A percentile compares a stretch with the other conserved stretches of the same genome.
Evolutionary conservation across 2,797 vertebrate genomes (phyloP).

Genomic region (Melanotaenia nigrans): DNA sequence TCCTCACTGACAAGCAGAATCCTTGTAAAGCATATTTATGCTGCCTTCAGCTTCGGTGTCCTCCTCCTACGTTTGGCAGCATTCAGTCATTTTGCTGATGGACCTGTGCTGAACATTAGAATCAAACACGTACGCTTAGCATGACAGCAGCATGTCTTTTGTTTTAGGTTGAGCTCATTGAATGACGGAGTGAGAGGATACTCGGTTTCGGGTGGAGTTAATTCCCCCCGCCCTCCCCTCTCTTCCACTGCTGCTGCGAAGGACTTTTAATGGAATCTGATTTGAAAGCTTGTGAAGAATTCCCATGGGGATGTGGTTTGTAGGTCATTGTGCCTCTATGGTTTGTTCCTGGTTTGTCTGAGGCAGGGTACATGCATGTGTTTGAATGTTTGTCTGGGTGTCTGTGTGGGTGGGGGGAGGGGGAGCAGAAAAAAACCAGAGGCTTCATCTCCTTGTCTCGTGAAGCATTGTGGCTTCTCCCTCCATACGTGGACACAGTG

Average conservation of each 20-base stretch:
- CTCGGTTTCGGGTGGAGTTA: background rate
- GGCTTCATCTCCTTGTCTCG: slow-evolving; percentile 50
- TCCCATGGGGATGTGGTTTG: slow-evolving; percentile 73
- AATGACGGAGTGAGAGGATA: slow-evolving; percentile 39
- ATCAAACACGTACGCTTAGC: slow-evolving; percentile 33
- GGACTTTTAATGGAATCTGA: slow-evolving; percentile 74
- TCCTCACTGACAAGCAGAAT: background rate
- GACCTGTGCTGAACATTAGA: slow-evolving; percentile 2
- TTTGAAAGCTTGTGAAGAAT: slow-evolving; percentile 76
- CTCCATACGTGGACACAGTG: slow-evolving; percentile 36
- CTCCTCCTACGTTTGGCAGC: background rate
- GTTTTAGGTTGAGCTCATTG: slow-evolving; percentile 60
- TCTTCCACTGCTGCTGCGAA: slow-evolving; percentile 37
- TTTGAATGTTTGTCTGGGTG: slow-evolving; percentile 20
- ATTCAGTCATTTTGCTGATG: slow-evolving; percentile 9
- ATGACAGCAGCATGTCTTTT: slow-evolving; percentile 30
- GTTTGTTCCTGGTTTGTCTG: slow-evolving; percentile 68
- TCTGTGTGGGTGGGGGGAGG: slow-evolving; percentile 41
- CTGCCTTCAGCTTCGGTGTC: background rate
- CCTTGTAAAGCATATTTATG: background rate
- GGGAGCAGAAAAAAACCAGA: slow-evolving; percentile 7
- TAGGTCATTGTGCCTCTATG: slow-evolving; percentile 81
- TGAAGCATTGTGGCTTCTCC: slow-evolving; percentile 34
- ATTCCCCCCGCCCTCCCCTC: background rate
- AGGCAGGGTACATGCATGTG: slow-evolving; percentile 42